Evolutionary conservation across 2,113 vertebrate genomes (phyloP), one percentile per base, ranked within the genome.

Genomic region (Colinus virginianus): DNA sequence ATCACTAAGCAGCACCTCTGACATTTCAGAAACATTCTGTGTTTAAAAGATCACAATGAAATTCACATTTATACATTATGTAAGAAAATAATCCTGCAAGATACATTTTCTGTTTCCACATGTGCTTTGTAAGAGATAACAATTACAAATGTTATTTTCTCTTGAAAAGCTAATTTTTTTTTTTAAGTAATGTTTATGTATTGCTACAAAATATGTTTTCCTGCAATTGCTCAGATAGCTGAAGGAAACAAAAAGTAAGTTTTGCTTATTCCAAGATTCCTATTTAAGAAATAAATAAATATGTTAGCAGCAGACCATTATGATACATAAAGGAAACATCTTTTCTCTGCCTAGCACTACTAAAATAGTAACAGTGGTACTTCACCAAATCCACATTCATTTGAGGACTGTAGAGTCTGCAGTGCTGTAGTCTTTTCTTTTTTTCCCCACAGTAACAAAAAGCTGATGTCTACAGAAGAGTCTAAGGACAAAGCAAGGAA

Each of bases 101-200:
- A 91, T 68, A 46, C 18, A 21, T 72, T 56, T 85, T 45, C 13
- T 51, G n/a, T 25, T 87, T 86, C 64, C 46, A 68, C 56, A 64
- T 78, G 28, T 83, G 82, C 64, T 83, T 71, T 88, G 13, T 42
- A 88, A 80, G 56, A 88, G 46, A 59, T 75, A 93, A 84, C 68
- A 88, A 85, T 68, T 96, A 80, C 74, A 91, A 90, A 93, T 80
- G 43, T 38, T 70, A 34, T 83, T 91, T 84, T 67, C 43, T 75
- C 69, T 75, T 42, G 64, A 55, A 81, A 77, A 25, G 68, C 26
- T 91, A 90, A 88, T 67, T 36, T 8, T 36, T 7, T 58, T 95
- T 85, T 88, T 72, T 21, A 90, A 90, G 70, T 42, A 69, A 63
- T 78, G 34, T 81, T 92, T 90, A 70, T 46, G 42, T 78, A 75